A percentile compares a stretch with the other conserved stretches of the same genome.
These are phyloP conservation scores for Euproctis similis DNA, from an alignment of 2,888 invertebrate genomes.

Conservation along the genomic window DNA sequence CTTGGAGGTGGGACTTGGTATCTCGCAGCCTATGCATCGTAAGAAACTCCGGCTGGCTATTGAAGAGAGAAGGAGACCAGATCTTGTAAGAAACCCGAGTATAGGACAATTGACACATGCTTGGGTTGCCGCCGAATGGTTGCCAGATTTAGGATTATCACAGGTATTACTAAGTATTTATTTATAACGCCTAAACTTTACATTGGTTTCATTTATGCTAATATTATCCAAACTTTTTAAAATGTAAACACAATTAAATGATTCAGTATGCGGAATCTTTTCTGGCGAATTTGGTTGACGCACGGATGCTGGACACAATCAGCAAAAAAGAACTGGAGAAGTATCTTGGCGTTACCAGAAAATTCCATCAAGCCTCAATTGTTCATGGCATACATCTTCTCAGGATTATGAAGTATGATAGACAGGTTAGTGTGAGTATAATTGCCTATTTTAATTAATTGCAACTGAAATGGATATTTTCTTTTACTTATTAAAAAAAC, in stretches of 20 bases:
- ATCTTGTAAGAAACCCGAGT: constrained; percentile 89
- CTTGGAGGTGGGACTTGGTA: constrained; percentile 92
- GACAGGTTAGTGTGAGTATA: constrained; percentile 87
- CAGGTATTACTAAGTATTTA: no score
- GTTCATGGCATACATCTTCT: constrained; percentile 95
- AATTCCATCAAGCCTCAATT: constrained; percentile 96
- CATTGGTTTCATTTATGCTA: no score
- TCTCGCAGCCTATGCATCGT: constrained; percentile 93
- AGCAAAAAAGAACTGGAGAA: constrained; percentile 96
- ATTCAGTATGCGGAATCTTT: constrained; percentile 89
- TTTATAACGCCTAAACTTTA: no score
- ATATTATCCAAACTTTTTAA: no score
- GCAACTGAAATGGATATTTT: no score
- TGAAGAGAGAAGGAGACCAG: constrained; percentile 92
- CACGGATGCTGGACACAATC: constrained; percentile 92
- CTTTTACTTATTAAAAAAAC: no score
- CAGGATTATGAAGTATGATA: constrained; percentile 93
- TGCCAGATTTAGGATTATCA: constrained; percentile 92
- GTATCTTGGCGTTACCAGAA: constrained; percentile 91
- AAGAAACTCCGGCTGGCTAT: constrained; percentile 95
- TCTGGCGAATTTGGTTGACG: constrained; percentile 92
- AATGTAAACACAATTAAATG: no score
- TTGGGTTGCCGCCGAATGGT: constrained; percentile 95
- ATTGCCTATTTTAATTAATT: no score
- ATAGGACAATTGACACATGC: constrained; percentile 92